These are phyloP conservation scores for Telmatherina bonti DNA, from an alignment of 2,797 vertebrate species.

Conservation along the genomic window DNA sequence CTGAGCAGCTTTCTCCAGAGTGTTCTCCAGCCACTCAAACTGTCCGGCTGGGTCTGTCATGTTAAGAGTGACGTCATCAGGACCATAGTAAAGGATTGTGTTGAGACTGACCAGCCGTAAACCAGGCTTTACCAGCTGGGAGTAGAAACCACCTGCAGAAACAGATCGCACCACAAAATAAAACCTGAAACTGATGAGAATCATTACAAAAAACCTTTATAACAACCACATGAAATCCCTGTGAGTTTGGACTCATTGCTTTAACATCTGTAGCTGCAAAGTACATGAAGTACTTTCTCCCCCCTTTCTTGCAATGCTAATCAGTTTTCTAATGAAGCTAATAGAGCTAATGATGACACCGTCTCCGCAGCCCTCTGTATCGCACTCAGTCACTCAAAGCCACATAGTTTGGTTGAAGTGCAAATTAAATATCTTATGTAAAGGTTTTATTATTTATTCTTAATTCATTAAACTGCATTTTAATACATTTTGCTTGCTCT, in stretches of 20 bases:
- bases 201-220: too few relatives aligned
- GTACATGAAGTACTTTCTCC: too few relatives aligned
- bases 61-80: conserved; percentile 86
- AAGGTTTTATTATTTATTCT: too few relatives aligned
- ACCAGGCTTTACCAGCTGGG: conserved; percentile 84
- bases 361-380: neutral
- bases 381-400: neutral
- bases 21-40: conserved; percentile 88
- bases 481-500: too few relatives aligned
- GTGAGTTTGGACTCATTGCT: too few relatives aligned
- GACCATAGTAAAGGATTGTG: conserved; percentile 94
- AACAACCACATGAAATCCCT: too few relatives aligned
- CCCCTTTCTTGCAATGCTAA: too few relatives aligned
- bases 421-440: too few relatives aligned
- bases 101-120: conserved; percentile 93
- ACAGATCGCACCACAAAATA: neutral
- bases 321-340: neutral
- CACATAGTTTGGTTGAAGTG: too few relatives aligned
- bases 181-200: neutral
- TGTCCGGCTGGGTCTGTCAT: conserved; percentile 92
- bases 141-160: conserved; percentile 92
- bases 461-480: too few relatives aligned
- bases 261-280: too few relatives aligned
- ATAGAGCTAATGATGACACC: neutral
- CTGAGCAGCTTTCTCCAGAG: conserved; percentile 75